Conservation (phyloP, 92 coral and sea anemone species). For the Porites rus region DNA sequence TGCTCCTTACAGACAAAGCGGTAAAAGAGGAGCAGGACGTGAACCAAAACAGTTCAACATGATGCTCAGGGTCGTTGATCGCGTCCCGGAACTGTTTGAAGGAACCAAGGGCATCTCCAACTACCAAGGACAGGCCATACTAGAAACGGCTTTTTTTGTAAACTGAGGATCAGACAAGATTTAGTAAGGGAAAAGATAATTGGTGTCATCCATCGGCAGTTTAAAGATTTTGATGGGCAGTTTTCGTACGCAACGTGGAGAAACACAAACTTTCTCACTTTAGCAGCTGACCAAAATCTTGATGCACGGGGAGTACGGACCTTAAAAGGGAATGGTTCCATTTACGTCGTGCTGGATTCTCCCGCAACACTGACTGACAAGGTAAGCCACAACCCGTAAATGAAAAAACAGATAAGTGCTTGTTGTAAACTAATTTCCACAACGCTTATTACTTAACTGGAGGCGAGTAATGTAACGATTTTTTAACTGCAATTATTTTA, state of each 20-base stretch:
- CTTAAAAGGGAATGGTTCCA: constrained; percentile 36
- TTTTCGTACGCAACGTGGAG: constrained; percentile 13
- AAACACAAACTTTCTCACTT: background rate
- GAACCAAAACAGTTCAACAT: background rate
- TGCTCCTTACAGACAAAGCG: constrained; percentile 8
- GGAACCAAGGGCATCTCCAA: background rate
- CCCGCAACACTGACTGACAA: constrained; percentile 1
- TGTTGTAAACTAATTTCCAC: background rate
- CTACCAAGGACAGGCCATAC: constrained; percentile 23
- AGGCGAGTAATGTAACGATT: too few relatives aligned
- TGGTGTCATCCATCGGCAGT: constrained; percentile 4
- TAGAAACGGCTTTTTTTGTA: constrained; percentile 25
- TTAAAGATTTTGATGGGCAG: constrained; percentile 2
- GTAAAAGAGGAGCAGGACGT: background rate
- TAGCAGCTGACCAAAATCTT: constrained; percentile 17
- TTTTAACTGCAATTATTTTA: too few relatives aligned
- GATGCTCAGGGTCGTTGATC: background rate
- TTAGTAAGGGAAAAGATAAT: constrained; percentile 8
- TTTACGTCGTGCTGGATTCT: constrained; percentile 24
- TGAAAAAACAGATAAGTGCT: background rate
- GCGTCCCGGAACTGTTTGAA: constrained; percentile 9
- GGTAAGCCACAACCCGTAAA: background rate
- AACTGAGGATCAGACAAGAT: constrained; percentile 18
- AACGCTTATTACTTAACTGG: too few relatives aligned
- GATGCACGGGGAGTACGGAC: constrained; percentile 33